Evolutionary conservation across 2,113 vertebrate species (phyloP), one percentile per base, ranked within the genome.

Genomic region (Amphiprion percula): DNA sequence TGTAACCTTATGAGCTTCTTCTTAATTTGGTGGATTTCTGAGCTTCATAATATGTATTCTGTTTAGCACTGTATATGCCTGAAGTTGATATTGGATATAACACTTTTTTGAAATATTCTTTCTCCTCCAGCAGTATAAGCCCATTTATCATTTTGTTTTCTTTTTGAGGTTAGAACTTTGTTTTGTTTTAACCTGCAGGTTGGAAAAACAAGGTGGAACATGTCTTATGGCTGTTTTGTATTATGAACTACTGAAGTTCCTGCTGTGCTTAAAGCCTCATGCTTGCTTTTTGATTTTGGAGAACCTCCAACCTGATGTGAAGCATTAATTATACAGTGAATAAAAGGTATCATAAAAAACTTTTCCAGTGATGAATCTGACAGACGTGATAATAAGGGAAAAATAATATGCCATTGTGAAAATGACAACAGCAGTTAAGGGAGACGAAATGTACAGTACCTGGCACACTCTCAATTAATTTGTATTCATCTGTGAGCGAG

Each of bases 401-500:
- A 69, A 65, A 81, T 54, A 37, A 79, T 74, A 39, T 83, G 47
- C 16, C 61, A 55, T 67, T 71, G 68, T 60, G 62, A 74, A 84
- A 72, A 75, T 77, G 69, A 83, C 62, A 87, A 79, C 47, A 78
- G 85, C 68, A 77, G 83, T 61, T 71, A 61, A 68, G 47, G 68
- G 71, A 73, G 39, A 77, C 68, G 17, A 56, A 74, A 67, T 61
- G 23, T 54, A 75, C 60, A 60, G 56, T 53, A 67, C 58, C 70
- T 80, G 74, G 56, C 59, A 78, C 28, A 74, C n/a, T 62, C 63
- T 73, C 60, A 76, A 68, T 84, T 85, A 79, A 85, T 92, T 83
- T 80, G 69, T 77, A 59, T 80, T 77, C 39, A 79, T 81, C 60
- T 74, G 72, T 72, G 61, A 82, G 82, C 15, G 10, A 74, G 80